Evolutionary conservation across 2,888 invertebrate species (phyloP).

Genomic region (Enchytraeus crypticus): DNA sequence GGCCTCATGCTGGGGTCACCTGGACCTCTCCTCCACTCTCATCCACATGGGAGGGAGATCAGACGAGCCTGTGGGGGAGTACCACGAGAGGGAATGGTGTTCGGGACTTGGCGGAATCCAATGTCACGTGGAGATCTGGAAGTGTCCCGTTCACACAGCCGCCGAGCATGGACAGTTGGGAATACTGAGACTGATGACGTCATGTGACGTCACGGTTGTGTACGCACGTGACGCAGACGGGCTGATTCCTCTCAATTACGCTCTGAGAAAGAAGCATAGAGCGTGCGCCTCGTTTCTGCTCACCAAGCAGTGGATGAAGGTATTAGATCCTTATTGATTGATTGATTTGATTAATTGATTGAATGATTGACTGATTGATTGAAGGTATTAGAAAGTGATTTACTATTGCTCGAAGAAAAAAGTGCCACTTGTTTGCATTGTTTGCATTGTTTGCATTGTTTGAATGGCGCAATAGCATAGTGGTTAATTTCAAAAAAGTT

Average conservation of each 20-base stretch:
- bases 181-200: conserved; percentile 41
- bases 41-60: conserved; percentile 28
- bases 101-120: conserved; percentile 8
- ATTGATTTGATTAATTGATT: too few relatives aligned
- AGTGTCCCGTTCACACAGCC: conserved; percentile 43
- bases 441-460: too few relatives aligned
- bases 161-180: conserved; percentile 41
- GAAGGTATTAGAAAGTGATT: too few relatives aligned
- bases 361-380: too few relatives aligned
- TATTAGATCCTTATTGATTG: too few relatives aligned
- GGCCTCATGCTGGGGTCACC: conserved; percentile 43
- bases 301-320: conserved; percentile 46
- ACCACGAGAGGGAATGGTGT: conserved; percentile 43
- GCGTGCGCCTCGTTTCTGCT: conserved; percentile 44
- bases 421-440: too few relatives aligned
- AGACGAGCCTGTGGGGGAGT: conserved; percentile 43
- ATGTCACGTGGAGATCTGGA: conserved; percentile 21
- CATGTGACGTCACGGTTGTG: conserved; percentile 40
- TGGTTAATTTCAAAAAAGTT: too few relatives aligned
- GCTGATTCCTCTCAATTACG: conserved; percentile 41
- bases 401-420: too few relatives aligned
- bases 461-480: too few relatives aligned
- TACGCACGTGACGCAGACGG: conserved; percentile 42
- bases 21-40: conserved; percentile 39
- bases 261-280: conserved; percentile 38